A percentile compares a stretch with the other conserved stretches of the same genome.
These are phyloP conservation scores for Dolichoris vasculosae DNA, from an alignment of 1,140 invertebrate species.

Conservation along the genomic window DNA sequence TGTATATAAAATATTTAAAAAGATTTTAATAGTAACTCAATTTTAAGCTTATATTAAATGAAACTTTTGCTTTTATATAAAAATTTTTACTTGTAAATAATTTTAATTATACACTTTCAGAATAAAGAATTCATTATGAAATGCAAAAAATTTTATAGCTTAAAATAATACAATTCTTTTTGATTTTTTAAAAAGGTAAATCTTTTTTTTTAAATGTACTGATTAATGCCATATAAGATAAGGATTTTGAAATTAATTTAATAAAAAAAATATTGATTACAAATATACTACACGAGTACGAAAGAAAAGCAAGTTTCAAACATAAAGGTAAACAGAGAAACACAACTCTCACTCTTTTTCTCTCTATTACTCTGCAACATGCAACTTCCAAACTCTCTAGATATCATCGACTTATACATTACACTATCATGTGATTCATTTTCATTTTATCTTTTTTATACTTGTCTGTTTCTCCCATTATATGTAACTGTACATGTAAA, in stretches of 20 bases:
- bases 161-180: too few species aligned
- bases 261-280: not conserved
- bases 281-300: not conserved
- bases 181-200: too few species aligned
- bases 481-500: not conserved
- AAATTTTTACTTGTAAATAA: too few species aligned
- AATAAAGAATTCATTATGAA: too few species aligned
- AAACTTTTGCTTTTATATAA: too few species aligned
- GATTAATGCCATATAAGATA: not conserved
- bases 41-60: too few species aligned
- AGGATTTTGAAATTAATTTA: too few species aligned
- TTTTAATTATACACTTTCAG: too few species aligned
- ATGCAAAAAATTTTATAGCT: too few species aligned
- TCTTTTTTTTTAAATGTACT: too few species aligned
- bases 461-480: not conserved
- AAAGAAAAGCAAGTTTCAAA: conserved; percentile 34
- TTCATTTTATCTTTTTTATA: not conserved
- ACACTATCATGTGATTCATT: not conserved
- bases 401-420: not conserved
- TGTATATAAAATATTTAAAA: too few species aligned
- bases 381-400: not conserved
- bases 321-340: conserved; percentile 13
- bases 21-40: too few species aligned
- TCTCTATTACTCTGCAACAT: not conserved
- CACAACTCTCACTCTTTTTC: not conserved